phyloP scores from a whole-genome alignment of 2,888 invertebrate genomes.

The Ormyrus labotus region DNA sequence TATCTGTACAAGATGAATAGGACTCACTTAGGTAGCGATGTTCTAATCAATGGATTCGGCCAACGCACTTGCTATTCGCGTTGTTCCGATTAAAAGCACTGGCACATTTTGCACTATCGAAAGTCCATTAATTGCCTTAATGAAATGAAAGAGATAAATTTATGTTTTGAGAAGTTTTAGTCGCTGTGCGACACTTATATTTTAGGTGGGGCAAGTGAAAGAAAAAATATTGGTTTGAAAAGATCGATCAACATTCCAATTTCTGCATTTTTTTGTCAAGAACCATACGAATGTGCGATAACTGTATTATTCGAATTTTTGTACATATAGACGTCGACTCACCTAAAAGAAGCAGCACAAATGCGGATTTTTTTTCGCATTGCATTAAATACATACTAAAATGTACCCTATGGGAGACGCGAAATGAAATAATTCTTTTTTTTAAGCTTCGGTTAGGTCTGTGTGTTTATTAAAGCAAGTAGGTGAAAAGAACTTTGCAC shows the following conservation, averaged over 20 bases:
- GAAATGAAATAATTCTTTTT: slow-evolving; percentile 49
- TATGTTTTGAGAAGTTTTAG: slow-evolving; percentile 56
- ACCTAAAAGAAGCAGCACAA: slow-evolving; percentile 56
- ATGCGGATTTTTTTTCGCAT: slow-evolving; percentile 57
- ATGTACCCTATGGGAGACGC: slow-evolving; percentile 58
- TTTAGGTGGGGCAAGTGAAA: slow-evolving; percentile 34
- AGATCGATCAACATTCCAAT: slow-evolving; percentile 60
- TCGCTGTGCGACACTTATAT: slow-evolving; percentile 56
- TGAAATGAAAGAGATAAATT: slow-evolving; percentile 54
- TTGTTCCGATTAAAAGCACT: slow-evolving; percentile 54
- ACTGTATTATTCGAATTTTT: slow-evolving; percentile 57
- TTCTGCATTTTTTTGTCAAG: slow-evolving; percentile 59
- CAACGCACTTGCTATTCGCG: slow-evolving; percentile 50
- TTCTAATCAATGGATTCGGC: slow-evolving; percentile 51
- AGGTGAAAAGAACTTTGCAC: slow-evolving; percentile 55
- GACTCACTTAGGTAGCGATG: slow-evolving; percentile 56
- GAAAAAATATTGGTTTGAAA: slow-evolving; percentile 52
- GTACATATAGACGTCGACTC: slow-evolving; percentile 57
- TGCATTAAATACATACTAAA: slow-evolving; percentile 49
- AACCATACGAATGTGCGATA: slow-evolving; percentile 52
- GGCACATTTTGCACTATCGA: slow-evolving; percentile 54
- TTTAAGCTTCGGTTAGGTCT: slow-evolving; percentile 50
- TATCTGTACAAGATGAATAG: slow-evolving; percentile 51
- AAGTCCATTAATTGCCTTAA: slow-evolving; percentile 59
- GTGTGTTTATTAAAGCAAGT: slow-evolving; percentile 47